Conservation (phyloP, 2,113 vertebrate genomes). For the Tachycineta bicolor region DNA sequence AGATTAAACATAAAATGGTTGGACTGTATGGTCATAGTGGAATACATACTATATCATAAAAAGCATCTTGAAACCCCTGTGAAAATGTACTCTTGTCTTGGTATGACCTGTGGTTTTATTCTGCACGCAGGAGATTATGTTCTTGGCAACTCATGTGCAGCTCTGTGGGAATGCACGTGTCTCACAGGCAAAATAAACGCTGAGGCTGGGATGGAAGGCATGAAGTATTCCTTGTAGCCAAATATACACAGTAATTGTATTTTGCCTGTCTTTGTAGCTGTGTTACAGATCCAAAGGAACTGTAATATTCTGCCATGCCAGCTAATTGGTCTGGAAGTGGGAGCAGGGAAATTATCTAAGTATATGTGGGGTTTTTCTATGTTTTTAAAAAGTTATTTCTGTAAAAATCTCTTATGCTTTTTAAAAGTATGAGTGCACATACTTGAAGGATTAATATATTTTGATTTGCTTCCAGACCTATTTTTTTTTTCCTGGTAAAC, state of each 20-base stretch:
- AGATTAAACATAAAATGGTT: neutral
- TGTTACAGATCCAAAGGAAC: neutral
- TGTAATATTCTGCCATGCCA: neutral
- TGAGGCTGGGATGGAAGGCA: neutral
- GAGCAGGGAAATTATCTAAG: neutral
- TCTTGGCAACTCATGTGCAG: neutral
- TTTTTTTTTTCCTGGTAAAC: neutral
- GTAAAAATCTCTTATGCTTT: neutral
- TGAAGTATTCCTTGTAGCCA: neutral
- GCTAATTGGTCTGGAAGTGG: neutral
- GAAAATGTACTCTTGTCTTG: neutral
- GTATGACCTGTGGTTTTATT: neutral
- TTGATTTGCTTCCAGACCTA: neutral
- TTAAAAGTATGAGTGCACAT: neutral
- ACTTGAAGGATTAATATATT: neutral
- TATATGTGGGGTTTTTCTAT: neutral
- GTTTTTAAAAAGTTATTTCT: neutral
- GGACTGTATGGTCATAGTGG: neutral
- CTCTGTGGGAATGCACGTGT: neutral
- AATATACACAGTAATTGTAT: neutral
- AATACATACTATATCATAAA: neutral
- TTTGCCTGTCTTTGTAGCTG: neutral
- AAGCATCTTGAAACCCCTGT: neutral
- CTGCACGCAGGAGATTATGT: neutral
- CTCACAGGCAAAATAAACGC: neutral